Evolutionary conservation across 2,888 invertebrate species (phyloP).

Genomic region (Octodonta nipae): DNA sequence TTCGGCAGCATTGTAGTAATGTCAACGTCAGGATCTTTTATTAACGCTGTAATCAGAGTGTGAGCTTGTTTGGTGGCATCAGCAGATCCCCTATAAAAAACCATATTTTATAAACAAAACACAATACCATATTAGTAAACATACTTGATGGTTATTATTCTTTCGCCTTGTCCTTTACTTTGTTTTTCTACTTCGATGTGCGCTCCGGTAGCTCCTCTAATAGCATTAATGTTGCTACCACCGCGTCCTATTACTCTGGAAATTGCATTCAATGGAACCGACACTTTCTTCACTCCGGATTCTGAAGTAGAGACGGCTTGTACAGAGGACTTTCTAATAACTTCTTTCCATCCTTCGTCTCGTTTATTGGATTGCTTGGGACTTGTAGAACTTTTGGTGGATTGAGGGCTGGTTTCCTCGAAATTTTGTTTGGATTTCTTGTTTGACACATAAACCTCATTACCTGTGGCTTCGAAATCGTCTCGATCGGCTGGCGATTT

Average conservation of each 20-base stretch:
- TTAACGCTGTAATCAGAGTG: conserved; percentile 75
- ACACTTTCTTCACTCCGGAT: conserved; percentile 74
- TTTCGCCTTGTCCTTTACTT: conserved; percentile 82
- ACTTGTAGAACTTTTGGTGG: conserved; percentile 40
- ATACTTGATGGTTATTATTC: conserved; percentile 88
- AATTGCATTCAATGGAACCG: conserved; percentile 87
- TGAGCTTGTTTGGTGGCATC: conserved; percentile 90
- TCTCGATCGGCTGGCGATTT: conserved; percentile 58
- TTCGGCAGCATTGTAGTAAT: conserved; percentile 66
- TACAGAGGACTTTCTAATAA: conserved; percentile 36
- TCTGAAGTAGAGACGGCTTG: conserved; percentile 34
- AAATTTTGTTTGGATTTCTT: conserved; percentile 30
- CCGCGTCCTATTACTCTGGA: conserved; percentile 94
- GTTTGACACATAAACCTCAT: conserved; percentile 41
- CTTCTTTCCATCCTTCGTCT: conserved; percentile 96
- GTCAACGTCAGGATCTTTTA: conserved; percentile 91
- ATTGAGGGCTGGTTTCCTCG: conserved; percentile 13
- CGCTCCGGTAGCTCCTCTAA: conserved; percentile 89
- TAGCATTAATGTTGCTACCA: conserved; percentile 95
- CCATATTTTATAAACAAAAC: conserved; percentile 5
- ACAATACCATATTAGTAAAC: conserved; percentile 20
- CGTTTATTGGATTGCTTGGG: conserved; percentile 55
- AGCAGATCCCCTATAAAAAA: conserved; percentile 56
- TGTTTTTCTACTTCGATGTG: conserved; percentile 98
- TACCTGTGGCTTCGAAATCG: conserved; percentile 59